Evolutionary conservation across 2,888 invertebrate genomes (phyloP), one percentile per base, ranked within the genome.

Genomic region (Apeira syringaria): DNA sequence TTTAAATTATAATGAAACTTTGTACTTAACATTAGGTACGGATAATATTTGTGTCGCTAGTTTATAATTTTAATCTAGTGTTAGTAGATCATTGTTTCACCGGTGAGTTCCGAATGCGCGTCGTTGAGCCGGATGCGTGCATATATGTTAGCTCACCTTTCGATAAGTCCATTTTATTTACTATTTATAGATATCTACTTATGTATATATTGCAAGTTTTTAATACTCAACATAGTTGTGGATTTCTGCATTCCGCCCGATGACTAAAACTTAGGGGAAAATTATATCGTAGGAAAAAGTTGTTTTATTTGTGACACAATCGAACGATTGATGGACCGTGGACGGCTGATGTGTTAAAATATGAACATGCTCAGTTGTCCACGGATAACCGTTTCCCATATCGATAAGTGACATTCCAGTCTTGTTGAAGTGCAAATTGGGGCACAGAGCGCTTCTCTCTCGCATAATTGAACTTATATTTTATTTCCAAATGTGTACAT

Each of bases 171-270:
- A 74, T 81, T 74, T 79, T 77, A 74, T 80, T 82, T 79, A 79
- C 70, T 80, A 71, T 76, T 73, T 75, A 72, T 80, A 84, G 77
- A 65, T 80, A 76, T 84, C 75, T 86, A 86, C 81, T 81, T 87
- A 83, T 87, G 84, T 88, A 87, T 87, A 85, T 89, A 87, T 87
- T 82, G 85, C 83, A 77, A 71, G 65, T 83, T 74, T n/a, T 78
- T 79, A 85, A 87, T 86, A 88, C 86, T 88, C 87, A 87, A 87
- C 87, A 82, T 88, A 87, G 88, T 90, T 90, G 89, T 89, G 90
- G 90, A 88, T 88, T 85, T 88, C 86, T 87, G 90, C 90, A 90
- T 90, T 90, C 90, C 90, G 88, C 89, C 88, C 88, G 87, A 87
- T 81, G 90, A 89, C 88, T 87, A 85, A 87, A 88, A 83, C 77